Base-by-base conservation (phyloP, 2,888 invertebrate species). In the Xestia c-nigrum region DNA sequence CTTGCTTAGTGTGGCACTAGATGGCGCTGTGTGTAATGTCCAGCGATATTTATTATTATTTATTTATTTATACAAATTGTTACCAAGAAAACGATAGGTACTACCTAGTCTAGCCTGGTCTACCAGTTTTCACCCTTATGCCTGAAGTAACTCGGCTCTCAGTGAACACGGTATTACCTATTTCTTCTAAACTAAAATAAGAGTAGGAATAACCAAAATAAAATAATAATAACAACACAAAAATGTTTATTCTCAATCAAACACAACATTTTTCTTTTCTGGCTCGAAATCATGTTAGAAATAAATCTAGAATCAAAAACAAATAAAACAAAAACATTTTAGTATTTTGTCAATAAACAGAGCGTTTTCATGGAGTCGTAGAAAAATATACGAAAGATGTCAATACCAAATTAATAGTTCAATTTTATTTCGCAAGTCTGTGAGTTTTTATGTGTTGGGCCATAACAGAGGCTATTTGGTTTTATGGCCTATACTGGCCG, bases 391-490 rank as follows among this genome's bases (percentile, higher is more conserved):
- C 46, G 64, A 76, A 83, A 78, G 73, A 73, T 81, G 71, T 80
- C 80, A 68, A 65, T 79, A 76, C 61, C 55, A 84, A 84, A 80
- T 84, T 86, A 72, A 84, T 80, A 78, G 77, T 78, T 78, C 63
- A 69, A 70, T 81, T 85, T 86, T 83, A 81, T 84, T 86, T 79
- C 75, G 66, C 74, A 43, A 81, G 74, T 72, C 68, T 67, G 43
- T 50, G 64, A 76, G 64, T 76, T 88, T 86, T 88, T 88, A 86
- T 84, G 65, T 72, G 24, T 19, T 59, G 19, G 73, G 52, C 72
- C 46, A 78, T 81, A 84, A 72, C 68, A 65, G 16, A 57, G 38
- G 74, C 65, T 78, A 66, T 87, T 82, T 65, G 50, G 16, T 81
- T 86, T 88, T 84, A 81, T 75, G n/a, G 64, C 43, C 76, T 43